Evolutionary conservation across 2,888 invertebrate genomes (phyloP).

Genomic region (Eurytoma adleriae): DNA sequence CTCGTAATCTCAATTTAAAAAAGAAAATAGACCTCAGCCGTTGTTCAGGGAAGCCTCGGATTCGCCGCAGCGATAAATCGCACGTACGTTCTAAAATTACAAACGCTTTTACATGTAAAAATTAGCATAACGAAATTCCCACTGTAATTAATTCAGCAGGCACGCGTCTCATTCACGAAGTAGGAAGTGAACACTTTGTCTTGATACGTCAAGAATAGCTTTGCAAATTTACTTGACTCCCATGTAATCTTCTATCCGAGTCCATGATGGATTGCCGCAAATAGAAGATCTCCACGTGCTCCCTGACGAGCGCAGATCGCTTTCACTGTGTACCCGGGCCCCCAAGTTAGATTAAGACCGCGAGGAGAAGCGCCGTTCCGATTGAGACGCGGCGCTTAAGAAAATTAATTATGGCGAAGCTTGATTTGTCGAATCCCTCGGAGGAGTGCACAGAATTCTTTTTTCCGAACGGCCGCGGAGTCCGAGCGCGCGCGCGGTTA

Average conservation of each 20-base stretch:
- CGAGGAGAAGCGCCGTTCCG: neutral
- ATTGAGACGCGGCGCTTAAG: neutral
- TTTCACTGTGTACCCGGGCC: neutral
- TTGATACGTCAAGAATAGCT: constrained; percentile 17
- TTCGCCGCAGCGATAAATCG: too few relatives aligned
- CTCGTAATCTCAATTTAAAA: too few relatives aligned
- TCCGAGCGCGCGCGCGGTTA: too few relatives aligned
- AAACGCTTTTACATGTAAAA: too few relatives aligned
- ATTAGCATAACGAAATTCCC: too few relatives aligned
- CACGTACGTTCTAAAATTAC: too few relatives aligned
- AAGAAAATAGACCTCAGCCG: too few relatives aligned
- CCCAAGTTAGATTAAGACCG: neutral
- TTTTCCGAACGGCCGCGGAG: too few relatives aligned
- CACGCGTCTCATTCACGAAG: neutral
- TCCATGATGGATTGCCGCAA: constrained; percentile 22
- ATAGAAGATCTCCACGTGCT: neutral
- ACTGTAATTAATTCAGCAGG: neutral
- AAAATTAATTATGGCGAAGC: neutral
- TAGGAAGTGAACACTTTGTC: constrained; percentile 11
- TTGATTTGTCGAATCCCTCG: too few relatives aligned
- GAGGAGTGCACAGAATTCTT: too few relatives aligned
- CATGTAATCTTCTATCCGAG: constrained; percentile 14
- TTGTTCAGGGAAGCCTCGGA: too few relatives aligned
- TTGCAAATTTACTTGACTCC: constrained; percentile 24
- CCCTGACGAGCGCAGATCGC: neutral